phyloP scores from a whole-genome alignment of 1,140 invertebrate species.

The Lepidurus arcticus region DNA sequence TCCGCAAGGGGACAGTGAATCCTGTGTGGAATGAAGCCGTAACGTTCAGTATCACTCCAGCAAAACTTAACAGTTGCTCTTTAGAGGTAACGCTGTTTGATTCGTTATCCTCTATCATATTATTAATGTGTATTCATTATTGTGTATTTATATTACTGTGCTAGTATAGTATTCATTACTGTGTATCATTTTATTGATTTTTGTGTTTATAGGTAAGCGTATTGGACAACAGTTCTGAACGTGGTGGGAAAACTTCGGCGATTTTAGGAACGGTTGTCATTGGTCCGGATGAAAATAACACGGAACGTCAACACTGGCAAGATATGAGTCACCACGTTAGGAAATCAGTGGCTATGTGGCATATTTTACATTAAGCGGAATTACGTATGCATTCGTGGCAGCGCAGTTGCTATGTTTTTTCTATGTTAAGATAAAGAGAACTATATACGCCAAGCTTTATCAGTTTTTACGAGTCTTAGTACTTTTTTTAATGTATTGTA shows the following conservation, averaged over 20 bases:
- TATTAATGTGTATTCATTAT: neutral
- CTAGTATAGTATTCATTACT: neutral
- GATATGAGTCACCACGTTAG: slow-evolving; percentile 73
- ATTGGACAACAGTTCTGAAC: slow-evolving; percentile 55
- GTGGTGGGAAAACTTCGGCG: slow-evolving; percentile 58
- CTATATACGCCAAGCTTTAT: too few relatives aligned
- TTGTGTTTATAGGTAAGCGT: slow-evolving; percentile 50
- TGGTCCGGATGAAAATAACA: slow-evolving; percentile 55
- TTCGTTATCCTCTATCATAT: neutral
- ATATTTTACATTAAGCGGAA: slow-evolving; percentile 52
- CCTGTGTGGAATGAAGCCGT: slow-evolving; percentile 95
- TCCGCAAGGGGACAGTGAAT: slow-evolving; percentile 74
- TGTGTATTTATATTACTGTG: neutral
- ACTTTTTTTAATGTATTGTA: too few relatives aligned
- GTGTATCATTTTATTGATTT: slow-evolving; percentile 13
- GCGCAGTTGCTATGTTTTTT: too few relatives aligned
- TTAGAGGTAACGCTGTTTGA: slow-evolving; percentile 57
- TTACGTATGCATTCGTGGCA: too few relatives aligned
- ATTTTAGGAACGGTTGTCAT: slow-evolving; percentile 65
- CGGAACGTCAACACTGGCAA: slow-evolving; percentile 65
- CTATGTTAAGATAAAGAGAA: too few relatives aligned
- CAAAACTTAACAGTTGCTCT: slow-evolving; percentile 59
- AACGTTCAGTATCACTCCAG: slow-evolving; percentile 74
- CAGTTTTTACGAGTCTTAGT: too few relatives aligned
- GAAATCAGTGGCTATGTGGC: slow-evolving; percentile 77